These are phyloP conservation scores for Steromphala cineraria DNA, from an alignment of 2,888 invertebrate species.

Conservation along the genomic window DNA sequence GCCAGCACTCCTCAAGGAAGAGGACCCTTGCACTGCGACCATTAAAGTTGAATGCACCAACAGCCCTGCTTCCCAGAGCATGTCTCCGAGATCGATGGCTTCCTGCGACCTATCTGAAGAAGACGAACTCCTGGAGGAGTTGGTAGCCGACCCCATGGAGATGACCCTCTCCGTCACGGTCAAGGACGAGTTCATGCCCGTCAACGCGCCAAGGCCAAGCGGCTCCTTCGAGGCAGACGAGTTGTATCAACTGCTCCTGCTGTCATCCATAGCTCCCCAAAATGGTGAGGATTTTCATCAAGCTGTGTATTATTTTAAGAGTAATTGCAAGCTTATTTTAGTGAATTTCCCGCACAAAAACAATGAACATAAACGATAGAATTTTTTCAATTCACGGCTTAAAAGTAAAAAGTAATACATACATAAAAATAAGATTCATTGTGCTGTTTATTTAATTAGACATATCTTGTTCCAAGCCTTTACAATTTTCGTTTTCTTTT, in stretches of 20 bases:
- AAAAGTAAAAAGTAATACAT: too few species aligned
- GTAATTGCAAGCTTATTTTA: neutral
- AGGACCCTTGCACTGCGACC: neutral
- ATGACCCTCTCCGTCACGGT: constrained; percentile 25
- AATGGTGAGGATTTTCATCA: constrained; percentile 47
- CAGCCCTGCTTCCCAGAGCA: constrained; percentile 9
- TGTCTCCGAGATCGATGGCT: constrained; percentile 9
- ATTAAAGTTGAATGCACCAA: neutral
- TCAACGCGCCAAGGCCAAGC: constrained; percentile 14
- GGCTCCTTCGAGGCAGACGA: constrained; percentile 44
- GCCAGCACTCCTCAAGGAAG: constrained; percentile 7
- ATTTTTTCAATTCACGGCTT: too few species aligned
- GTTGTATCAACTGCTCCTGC: constrained; percentile 58
- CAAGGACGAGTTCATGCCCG: neutral
- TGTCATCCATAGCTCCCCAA: constrained; percentile 54
- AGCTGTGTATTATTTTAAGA: neutral
- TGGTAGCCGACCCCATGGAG: constrained; percentile 15
- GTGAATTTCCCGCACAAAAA: too few species aligned
- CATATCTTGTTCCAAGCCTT: neutral
- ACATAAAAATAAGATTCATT: neutral
- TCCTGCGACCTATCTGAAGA: constrained; percentile 37
- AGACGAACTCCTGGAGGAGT: constrained; percentile 36
- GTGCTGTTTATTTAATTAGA: neutral
- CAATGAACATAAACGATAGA: neutral
- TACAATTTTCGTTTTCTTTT: constrained; percentile 4